Base-by-base conservation (phyloP, 2,888 invertebrate genomes). In the Mycalesis mineus region DNA sequence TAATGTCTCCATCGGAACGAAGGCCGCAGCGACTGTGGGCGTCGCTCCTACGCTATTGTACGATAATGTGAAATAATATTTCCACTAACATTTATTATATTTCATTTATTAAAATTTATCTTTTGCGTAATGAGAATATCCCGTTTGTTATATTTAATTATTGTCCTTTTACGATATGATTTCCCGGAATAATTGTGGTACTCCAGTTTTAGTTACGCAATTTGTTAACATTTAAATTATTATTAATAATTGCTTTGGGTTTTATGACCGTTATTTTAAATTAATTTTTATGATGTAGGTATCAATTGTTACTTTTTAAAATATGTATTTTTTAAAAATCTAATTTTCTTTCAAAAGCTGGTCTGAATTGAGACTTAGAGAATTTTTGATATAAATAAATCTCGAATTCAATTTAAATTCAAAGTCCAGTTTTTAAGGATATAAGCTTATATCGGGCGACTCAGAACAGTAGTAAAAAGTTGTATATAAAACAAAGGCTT, bases 1-100 rank as follows among this genome's bases (percentile, higher is more conserved):
- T 61, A 48, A 58, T 55, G 58, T 61, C 55, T 61, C 52, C 55
- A 61, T 58, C 58, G 58, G 45, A 61, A 58, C 33, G 22, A 54
- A 55, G 52, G 49, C 47, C 29, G 37, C 58, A 31, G 39, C 39
- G 51, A 48, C 42, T 28, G 47, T 41, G 9, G 47, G 48, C 57
- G 48, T 41, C 55, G 55, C 51, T 42, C 29, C 51, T 55, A 40
- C 39, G 14, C 40, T 51, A 55, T 57, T 42, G 50, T 51, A 57
- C 28, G 14, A 45, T 33, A 37, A 60, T 50, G 36, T 55, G 7
- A 54, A 54, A 45, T 48, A 17, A 57, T 40, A 47, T 40, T 51
- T 14, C 31, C 49, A 50, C 11, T 49, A 50, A 15, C 40, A 13
- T 50, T 47, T 40, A 45, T 41, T 50, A 49, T 9, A 53, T 50